A percentile compares a stretch with the other conserved stretches of the same genome.
Evolutionary conservation across 2,797 vertebrate species (phyloP).

Genomic region (Darevskia mixta): DNA sequence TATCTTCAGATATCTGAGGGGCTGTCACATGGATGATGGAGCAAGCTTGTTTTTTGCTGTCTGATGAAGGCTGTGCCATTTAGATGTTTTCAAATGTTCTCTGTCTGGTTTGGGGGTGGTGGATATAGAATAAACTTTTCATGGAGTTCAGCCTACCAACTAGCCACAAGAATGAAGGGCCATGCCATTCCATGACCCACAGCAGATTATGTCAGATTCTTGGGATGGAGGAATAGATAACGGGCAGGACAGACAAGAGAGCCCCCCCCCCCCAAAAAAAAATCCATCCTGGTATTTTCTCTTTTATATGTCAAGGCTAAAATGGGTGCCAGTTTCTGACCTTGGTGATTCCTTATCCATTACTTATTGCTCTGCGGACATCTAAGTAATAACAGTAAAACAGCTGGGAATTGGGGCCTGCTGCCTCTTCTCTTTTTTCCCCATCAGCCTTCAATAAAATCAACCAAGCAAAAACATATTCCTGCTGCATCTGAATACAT

Average conservation of each 20-base stretch:
- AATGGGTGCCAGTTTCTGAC: background rate
- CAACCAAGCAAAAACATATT: slow-evolving; percentile 8
- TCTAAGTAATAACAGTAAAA: background rate
- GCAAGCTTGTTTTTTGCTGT: too few relatives aligned
- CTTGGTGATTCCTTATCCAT: background rate
- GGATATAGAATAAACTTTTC: background rate
- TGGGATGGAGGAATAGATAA: background rate
- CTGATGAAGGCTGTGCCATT: too few relatives aligned
- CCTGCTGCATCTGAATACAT: background rate
- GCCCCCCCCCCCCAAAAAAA: background rate
- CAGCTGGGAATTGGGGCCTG: background rate
- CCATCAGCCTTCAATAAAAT: background rate
- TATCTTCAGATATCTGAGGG: too few relatives aligned
- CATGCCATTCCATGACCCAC: background rate
- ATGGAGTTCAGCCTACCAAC: background rate
- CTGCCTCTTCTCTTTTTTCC: background rate
- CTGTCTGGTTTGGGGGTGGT: background rate
- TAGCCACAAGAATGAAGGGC: background rate
- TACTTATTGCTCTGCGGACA: background rate
- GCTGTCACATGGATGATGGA: too few relatives aligned
- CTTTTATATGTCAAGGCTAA: background rate
- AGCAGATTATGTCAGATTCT: background rate
- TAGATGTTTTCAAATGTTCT: background rate
- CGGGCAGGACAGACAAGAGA: too few relatives aligned
- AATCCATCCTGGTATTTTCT: background rate